Evolutionary conservation across 2,888 invertebrate genomes (phyloP).

Genomic region (Idaea straminata): DNA sequence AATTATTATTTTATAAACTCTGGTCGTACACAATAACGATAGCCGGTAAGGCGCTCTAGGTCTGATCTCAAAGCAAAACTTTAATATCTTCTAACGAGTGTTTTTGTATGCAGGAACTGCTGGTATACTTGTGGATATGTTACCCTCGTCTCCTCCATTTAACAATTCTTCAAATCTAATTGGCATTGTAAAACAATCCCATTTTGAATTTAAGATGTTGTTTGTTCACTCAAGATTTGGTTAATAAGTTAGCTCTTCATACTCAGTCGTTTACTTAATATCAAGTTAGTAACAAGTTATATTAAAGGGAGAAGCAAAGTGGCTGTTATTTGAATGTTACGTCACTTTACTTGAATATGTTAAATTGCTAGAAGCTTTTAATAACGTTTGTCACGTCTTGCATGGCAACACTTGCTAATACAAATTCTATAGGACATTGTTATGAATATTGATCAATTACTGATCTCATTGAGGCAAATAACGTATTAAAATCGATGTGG

Average conservation of each 20-base stretch:
- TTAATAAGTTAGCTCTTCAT: conserved; percentile 7
- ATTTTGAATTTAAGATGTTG: neutral
- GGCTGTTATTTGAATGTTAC: neutral
- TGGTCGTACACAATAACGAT: neutral
- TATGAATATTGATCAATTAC: no score
- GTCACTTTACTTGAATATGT: neutral
- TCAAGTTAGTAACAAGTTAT: neutral
- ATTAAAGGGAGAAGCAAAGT: neutral
- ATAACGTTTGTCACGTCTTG: no score
- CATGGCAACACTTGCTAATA: no score
- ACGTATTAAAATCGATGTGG: no score
- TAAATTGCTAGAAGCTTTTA: neutral
- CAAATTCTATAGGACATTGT: no score
- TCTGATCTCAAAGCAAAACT: neutral
- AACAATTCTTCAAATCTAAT: no score
- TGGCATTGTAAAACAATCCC: no score
- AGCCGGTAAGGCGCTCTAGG: neutral
- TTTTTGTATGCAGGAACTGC: no score
- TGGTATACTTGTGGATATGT: no score
- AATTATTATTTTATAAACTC: neutral
- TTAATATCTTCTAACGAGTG: neutral
- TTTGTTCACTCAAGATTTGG: neutral
- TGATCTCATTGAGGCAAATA: no score
- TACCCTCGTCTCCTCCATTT: neutral
- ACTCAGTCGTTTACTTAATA: neutral